Percentiles rank a stretch among this genome's conserved stretches.
Evolutionary conservation across 2,888 invertebrate genomes (phyloP).

Genomic region (Trilocha varians): DNA sequence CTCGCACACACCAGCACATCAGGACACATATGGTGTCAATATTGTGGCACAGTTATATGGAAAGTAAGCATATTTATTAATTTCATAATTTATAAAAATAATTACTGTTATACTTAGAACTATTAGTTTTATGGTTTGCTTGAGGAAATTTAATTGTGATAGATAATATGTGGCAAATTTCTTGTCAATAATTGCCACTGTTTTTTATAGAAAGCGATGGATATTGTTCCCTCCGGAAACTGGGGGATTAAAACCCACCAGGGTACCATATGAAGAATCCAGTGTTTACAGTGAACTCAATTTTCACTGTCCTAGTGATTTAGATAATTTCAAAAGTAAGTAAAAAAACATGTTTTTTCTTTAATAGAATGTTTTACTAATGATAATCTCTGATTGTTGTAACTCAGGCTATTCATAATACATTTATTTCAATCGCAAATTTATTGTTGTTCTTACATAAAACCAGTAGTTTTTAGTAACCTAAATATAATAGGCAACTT

Average conservation of each 20-base stretch:
- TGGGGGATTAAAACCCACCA: slow-evolving; percentile 80
- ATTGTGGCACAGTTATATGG: slow-evolving; percentile 92
- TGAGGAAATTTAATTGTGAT: no score
- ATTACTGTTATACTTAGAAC: not conserved
- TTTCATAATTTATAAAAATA: not conserved
- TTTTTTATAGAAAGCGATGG: slow-evolving; percentile 86
- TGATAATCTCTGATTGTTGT: no score
- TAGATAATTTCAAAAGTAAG: slow-evolving; percentile 63
- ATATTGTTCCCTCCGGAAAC: slow-evolving; percentile 88
- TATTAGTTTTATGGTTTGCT: no score
- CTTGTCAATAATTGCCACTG: no score
- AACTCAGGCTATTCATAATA: no score
- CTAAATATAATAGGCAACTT: no score
- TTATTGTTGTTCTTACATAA: not conserved
- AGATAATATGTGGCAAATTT: not conserved
- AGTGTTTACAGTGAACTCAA: slow-evolving; percentile 91
- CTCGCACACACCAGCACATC: slow-evolving; percentile 94
- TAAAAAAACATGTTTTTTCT: no score
- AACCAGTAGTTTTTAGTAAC: not conserved
- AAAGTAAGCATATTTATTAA: slow-evolving; percentile 66
- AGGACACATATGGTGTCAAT: slow-evolving; percentile 95
- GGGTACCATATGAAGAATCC: slow-evolving; percentile 97
- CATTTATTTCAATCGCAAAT: no score
- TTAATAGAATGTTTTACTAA: no score
- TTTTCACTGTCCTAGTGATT: slow-evolving; percentile 78